Evolutionary conservation across 2,797 vertebrate species (phyloP), one percentile per base, ranked within the genome.

Genomic region (Pogoniulus pusillus): DNA sequence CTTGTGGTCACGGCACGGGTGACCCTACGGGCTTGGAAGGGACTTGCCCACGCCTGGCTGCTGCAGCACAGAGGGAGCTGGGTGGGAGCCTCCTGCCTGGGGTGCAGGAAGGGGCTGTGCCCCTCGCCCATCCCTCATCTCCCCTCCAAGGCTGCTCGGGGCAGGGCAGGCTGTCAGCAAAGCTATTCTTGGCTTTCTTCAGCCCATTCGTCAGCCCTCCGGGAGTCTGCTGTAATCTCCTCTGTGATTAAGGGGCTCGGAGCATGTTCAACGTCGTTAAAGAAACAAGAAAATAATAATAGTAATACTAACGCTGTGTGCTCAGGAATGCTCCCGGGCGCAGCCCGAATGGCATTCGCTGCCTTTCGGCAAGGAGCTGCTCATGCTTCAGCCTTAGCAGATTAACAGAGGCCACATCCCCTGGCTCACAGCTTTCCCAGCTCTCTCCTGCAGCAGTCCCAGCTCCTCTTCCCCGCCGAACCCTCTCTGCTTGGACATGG

Each of bases 241-340:
- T 49, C 47, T 47, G 87, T 47, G 90, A 85, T 89, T 87, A 82
- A 59, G 89, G 32, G 64, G 79, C 91, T 82, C 66, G 0, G 43
- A 70, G n/a, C 34, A 47, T 59, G 85, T 89, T 87, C 82, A 91
- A 39, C 75, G 66, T 69, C 75, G 34, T 73, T 87, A 89, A 89
- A 51, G 53, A 73, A 89, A 82, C 37, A 59, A 73, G 72, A 63
- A 85, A 91, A 82, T 62, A 69, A 74, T 91, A 54, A 71, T 79
- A 85, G 41, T 54, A 12, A 69, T 12, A 24, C 12, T 24, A 49
- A 24, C 22, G 68, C 55, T 79, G 53, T 10, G 82, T n/a, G 54
- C 82, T 82, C 51, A 53, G 73, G 72, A 87, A 69, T 55, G 65
- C 65, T 91, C 82, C 72, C 4, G 8, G 75, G 88, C 23, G 69